Evolutionary conservation across 2,888 invertebrate genomes (phyloP), one percentile per base, ranked within the genome.

Genomic region (Octonoba sinensis): DNA sequence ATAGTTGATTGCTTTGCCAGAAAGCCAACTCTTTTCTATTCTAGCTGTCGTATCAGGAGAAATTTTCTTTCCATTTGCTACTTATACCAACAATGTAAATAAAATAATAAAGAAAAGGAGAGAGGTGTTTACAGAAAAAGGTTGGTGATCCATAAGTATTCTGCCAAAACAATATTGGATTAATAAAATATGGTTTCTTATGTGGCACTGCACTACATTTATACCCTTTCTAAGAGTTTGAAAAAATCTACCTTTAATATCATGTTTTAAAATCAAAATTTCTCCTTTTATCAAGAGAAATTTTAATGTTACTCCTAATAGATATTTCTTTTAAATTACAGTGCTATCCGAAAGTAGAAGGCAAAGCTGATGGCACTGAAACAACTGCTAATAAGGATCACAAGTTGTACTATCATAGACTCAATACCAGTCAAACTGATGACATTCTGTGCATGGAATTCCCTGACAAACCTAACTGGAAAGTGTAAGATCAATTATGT

Each of bases 351-450:
- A 93, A 94, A 65, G 93, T 93, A 87, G 91, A 91, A 70, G 95
- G 95, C 44, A 94, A 95, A 89, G 92, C 94, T 1, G 96, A 97
- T 90, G 98, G 98, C 1, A 95, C 96, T 0, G 96, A 97, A 90
- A 96, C 96, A 0, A 92, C 93, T 82, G 92, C 93, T 86, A 95
- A 94, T 88, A 91, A 93, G 87, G 93, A 96, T 89, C 98, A 99
- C 89, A 97, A 97, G 88, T 90, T 99, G 60, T 97, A 93, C 89
- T 99, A 96, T 90, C 99, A 99, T 89, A 90, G 91, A 72, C 89
- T 99, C 78, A 94, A 95, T 86, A 96, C 96, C 47, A 90, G 93
- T 15, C 97, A 97, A 88, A 90, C 92, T 0, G 92, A 96, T 70
- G 99, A 99, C 90, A 91, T 96, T 59, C 89, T 97, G 66, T 94